Evolutionary conservation across 2,888 invertebrate species (phyloP), one percentile per base, ranked within the genome.

Genomic region (Nephrocerus scutellatus): DNA sequence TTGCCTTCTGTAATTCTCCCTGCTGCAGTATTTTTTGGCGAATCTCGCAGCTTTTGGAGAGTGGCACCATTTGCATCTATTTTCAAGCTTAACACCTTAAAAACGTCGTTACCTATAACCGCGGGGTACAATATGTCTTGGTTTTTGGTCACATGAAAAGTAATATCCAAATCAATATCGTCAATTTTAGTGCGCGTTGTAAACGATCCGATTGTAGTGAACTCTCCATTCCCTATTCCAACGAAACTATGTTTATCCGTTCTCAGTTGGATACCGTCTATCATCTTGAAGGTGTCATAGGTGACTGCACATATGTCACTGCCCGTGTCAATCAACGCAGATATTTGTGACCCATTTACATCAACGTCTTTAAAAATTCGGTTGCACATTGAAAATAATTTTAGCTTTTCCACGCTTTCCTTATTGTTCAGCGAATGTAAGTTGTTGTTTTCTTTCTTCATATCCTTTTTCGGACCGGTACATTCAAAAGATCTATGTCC

Each of bases 261-360:
- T 2, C 12, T 25, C 6, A 39, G 25, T 14, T 43, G 32, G 5
- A 28, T 4, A 5, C 33, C 39, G 7, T 39, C 44, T 5, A 39
- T 10, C 30, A 23, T 33, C 22, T 18, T 13, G 14, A 39, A 19
- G 2, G 14, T 18, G 15, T 41, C 41, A 14, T 42, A 35, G 2
- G 41, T 36, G 3, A 46, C 24, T 5, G 43, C 15, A 36, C 31
- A 38, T 4, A 44, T 12, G 30, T 42, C 38, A 13, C 47, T 37
- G 4, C 41, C 47, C 1, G 47, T 44, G n/a, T 46, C 44, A 4
- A 47, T 20, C 13, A 47, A 23, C 10, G 44, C 39, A 13, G 40
- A 40, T 13, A 46, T 14, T 3, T 10, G 26, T 6, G 24, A 5
- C 6, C 21, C 21, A 5, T 35, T 36, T 5, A 39, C 9, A 6